A percentile compares a stretch with the other conserved stretches of the same genome.
Conservation (phyloP, 2,888 invertebrate genomes). For the Limnephilus marmoratus region DNA sequence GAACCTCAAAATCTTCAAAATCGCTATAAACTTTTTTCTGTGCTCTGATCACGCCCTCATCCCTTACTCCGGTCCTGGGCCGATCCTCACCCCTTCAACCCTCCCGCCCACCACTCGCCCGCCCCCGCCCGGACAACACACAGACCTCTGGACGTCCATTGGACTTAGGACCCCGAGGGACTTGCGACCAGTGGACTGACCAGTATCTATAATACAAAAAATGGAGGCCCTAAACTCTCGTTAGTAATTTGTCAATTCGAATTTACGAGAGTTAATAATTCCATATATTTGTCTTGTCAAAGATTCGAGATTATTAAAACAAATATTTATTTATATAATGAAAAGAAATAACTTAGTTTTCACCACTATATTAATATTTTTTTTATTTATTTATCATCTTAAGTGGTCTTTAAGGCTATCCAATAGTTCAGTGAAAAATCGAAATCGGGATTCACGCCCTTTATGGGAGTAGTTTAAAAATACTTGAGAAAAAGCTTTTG, state of each 20-base stretch:
- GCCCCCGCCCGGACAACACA: background rate
- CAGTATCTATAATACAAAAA: constrained; percentile 54
- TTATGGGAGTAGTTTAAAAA: too few species aligned
- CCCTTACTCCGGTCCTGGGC: background rate
- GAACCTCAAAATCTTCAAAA: background rate
- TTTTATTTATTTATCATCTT: too few species aligned
- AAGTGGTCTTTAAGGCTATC: too few species aligned
- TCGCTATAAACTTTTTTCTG: background rate
- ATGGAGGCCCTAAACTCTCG: constrained; percentile 52
- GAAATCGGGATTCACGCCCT: too few species aligned
- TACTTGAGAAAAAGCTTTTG: too few species aligned
- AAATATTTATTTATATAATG: too few species aligned
- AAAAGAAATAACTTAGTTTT: too few species aligned
- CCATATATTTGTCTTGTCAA: background rate
- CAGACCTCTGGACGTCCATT: constrained; percentile 54
- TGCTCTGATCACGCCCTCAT: background rate
- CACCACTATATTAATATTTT: too few species aligned
- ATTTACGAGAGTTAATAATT: background rate
- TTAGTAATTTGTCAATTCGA: constrained; percentile 53
- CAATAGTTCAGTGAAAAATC: too few species aligned
- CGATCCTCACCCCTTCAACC: background rate
- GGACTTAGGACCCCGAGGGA: constrained; percentile 48
- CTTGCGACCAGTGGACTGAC: background rate
- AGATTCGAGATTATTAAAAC: background rate
- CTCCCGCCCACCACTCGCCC: background rate